These are phyloP conservation scores for Periophthalmodon schlosseri DNA, from an alignment of 2,113 vertebrate genomes.

Conservation along the genomic window DNA sequence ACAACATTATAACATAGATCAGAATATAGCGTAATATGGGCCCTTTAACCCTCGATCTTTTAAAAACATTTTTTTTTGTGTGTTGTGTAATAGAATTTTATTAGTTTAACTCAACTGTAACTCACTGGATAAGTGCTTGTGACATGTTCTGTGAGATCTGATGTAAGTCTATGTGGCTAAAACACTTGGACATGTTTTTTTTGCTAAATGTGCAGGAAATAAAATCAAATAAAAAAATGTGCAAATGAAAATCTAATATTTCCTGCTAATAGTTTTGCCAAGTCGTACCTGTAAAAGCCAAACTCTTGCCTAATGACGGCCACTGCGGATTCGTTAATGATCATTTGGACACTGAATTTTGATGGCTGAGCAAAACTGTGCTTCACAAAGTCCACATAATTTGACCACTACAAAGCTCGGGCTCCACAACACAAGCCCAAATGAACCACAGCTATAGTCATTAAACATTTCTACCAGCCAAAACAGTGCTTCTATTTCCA, in stretches of 20 bases:
- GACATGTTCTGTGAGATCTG: too few species aligned
- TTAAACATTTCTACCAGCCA: conserved; percentile 5
- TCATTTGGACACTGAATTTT: conserved; percentile 7
- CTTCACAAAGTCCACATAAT: conserved; percentile 5
- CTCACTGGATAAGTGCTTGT: too few species aligned
- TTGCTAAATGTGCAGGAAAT: too few species aligned
- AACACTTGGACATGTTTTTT: too few species aligned
- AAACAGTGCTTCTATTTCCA: background rate
- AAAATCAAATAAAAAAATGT: too few species aligned
- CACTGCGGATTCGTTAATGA: conserved; percentile 1
- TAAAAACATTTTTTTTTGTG: too few species aligned
- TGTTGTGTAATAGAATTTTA: background rate
- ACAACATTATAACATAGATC: too few species aligned
- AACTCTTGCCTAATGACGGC: background rate
- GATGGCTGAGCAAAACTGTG: background rate
- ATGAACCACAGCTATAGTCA: conserved; percentile 2
- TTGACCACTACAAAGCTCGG: conserved; percentile 3
- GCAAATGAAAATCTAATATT: too few species aligned
- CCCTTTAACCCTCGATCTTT: too few species aligned
- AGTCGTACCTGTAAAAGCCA: background rate
- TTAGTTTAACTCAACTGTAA: background rate
- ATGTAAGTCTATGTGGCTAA: too few species aligned
- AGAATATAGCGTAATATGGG: too few species aligned
- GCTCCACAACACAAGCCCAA: background rate
- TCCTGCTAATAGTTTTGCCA: background rate